Base-by-base conservation (phyloP, 2,797 vertebrate species). In the Rhinichthys osculus region DNA sequence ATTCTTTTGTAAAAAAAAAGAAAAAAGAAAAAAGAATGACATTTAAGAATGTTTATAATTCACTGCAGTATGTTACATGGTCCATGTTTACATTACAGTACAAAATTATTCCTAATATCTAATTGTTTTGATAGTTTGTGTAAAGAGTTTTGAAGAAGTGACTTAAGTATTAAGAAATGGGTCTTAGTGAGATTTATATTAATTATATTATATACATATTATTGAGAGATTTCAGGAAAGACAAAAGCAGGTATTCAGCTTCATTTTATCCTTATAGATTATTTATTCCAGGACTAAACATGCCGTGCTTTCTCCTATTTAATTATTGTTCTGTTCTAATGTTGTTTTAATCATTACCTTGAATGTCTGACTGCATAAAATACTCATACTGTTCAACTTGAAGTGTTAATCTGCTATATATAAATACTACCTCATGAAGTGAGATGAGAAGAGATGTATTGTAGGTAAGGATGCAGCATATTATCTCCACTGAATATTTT, bases 391-490 rank as follows among this genome's bases (percentile, higher is more conserved):
- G 47, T 50, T 50, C 47, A 52, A 13, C 1, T 76, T 33, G 9
- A 27, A 27, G n/a, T 1, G 1, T 74, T 74, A n/a, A 57, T n/a
- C 13, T 2, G 11, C 19, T 23, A n/a, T 38, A 38, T 57, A 3
- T 38, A 52, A 74, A 52, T 52, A 77, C 73, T 76, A 76, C 73
- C 73, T 76, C 73, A 13, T 40, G 33, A 77, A 14, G 52, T 77
- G 33, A 54, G 30, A 57, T 9, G 50, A 23, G 33, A 54, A 57
- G 23, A 16, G 30, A 76, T 76, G 17, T 16, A 35, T 57, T 77
- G 10, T 54, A 1, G n/a, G 5, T 30, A 64, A 64, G 27, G 13
- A 30, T 64, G 13, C 62, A 3, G 27, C 27, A 30, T 14, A 64
- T 64, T 64, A 64, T 13, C 62, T 64, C 62, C n/a, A 64, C 59